These are phyloP conservation scores for Dendrocincla tyrannina DNA, from an alignment of 2,797 vertebrate species.

Conservation along the genomic window DNA sequence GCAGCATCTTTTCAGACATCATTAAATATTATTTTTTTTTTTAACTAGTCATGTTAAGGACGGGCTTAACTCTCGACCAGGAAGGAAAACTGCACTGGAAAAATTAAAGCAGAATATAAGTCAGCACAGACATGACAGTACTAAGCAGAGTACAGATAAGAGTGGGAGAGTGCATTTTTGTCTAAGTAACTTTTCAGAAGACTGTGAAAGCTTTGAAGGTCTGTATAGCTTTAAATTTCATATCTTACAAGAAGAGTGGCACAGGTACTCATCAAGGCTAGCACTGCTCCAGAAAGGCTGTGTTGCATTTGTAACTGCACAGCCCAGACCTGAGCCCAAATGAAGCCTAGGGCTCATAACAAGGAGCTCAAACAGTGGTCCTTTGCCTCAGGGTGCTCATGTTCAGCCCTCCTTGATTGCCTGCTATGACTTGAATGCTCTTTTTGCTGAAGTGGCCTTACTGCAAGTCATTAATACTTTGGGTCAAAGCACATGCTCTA, in stretches of 20 bases:
- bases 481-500: not conserved
- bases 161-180: not conserved
- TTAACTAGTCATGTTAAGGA: not conserved
- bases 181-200: not conserved
- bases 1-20: not conserved
- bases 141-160: not conserved
- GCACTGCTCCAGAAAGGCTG: not conserved
- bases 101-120: not conserved
- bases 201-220: not conserved
- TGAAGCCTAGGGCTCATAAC: accelerated
- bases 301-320: not conserved
- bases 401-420: not conserved
- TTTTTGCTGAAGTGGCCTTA: not conserved
- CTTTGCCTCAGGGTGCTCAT: not conserved
- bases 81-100: not conserved
- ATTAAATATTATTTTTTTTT: not conserved
- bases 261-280: not conserved
- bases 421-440: not conserved
- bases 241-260: not conserved
- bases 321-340: not conserved
- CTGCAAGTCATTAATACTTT: not conserved
- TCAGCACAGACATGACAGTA: not conserved
- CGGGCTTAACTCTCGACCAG: not conserved
- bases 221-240: not conserved
- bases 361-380: not conserved